Conservation (phyloP, 2,113 vertebrate species). For the Corythoichthys intestinalis region DNA sequence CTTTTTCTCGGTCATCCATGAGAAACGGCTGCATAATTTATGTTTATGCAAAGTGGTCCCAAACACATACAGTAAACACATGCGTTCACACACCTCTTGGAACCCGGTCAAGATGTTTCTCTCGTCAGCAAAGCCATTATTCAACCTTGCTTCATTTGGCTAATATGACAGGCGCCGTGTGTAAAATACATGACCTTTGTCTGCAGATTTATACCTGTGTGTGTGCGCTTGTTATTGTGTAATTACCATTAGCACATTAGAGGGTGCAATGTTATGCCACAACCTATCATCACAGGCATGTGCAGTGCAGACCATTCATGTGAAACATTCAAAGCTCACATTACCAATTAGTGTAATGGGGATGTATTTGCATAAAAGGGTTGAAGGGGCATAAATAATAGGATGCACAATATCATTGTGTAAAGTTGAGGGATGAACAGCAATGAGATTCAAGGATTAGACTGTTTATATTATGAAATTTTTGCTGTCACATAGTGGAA, state of each 20-base stretch:
- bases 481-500: too few relatives aligned
- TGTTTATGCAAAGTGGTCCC: constrained; percentile 16
- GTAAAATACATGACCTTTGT: constrained; percentile 48
- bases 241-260: constrained; percentile 28
- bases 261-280: constrained; percentile 11
- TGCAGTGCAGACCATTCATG: constrained; percentile 7
- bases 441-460: not conserved
- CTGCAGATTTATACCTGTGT: constrained; percentile 21
- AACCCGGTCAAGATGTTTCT: constrained; percentile 22
- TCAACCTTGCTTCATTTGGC: constrained; percentile 47
- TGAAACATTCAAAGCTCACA: constrained; percentile 44
- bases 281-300: constrained; percentile 1
- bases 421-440: not conserved
- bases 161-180: constrained; percentile 45
- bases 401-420: not conserved
- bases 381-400: constrained; percentile 17
- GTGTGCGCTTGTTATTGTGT: not conserved
- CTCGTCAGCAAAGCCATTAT: constrained; percentile 24
- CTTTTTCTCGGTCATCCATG: constrained; percentile 22
- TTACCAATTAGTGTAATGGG: constrained; percentile 55
- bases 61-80: constrained; percentile 1
- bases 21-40: constrained; percentile 43
- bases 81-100: constrained; percentile 15
- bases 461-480: not conserved
- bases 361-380: constrained; percentile 44